These are phyloP conservation scores for Castor canadensis DNA, from an alignment of 2,113 vertebrate species.

Conservation along the genomic window DNA sequence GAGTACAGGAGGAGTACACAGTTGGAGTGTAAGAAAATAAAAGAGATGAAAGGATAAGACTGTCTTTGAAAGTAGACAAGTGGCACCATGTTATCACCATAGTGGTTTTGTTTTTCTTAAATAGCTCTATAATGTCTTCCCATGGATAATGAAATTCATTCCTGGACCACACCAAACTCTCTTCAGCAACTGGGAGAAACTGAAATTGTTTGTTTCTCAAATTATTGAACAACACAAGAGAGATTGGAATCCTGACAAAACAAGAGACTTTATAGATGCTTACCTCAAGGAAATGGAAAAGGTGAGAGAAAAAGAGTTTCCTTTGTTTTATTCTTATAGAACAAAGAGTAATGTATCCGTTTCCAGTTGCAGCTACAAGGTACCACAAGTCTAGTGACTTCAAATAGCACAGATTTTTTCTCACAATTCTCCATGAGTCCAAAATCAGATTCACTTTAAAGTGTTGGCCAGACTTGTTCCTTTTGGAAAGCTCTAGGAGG, in stretches of 20 bases:
- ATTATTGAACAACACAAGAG: slow-evolving; percentile 84
- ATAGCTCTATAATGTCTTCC: slow-evolving; percentile 84
- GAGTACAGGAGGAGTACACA: neutral
- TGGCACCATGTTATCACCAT: neutral
- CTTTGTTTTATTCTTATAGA: neutral
- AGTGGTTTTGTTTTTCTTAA: slow-evolving; percentile 3
- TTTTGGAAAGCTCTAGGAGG: neutral
- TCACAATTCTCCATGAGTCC: neutral
- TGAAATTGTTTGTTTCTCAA: slow-evolving; percentile 75
- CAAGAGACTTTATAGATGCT: slow-evolving; percentile 89
- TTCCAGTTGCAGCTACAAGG: neutral
- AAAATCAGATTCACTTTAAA: neutral
- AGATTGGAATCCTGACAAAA: slow-evolving; percentile 82
- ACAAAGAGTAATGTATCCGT: neutral
- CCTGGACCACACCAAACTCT: slow-evolving; percentile 86
- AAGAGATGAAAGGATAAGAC: neutral
- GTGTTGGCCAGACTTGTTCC: neutral
- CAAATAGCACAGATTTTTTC: neutral
- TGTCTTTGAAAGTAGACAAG: neutral
- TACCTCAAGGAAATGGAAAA: slow-evolving; percentile 89
- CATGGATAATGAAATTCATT: slow-evolving; percentile 82
- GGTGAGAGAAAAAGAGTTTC: slow-evolving; percentile 69
- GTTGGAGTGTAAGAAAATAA: neutral
- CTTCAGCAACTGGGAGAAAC: neutral
- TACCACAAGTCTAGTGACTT: neutral